These are phyloP conservation scores for Porites cylindrica DNA, from an alignment of 92 coral and sea anemone species.

Conservation along the genomic window DNA sequence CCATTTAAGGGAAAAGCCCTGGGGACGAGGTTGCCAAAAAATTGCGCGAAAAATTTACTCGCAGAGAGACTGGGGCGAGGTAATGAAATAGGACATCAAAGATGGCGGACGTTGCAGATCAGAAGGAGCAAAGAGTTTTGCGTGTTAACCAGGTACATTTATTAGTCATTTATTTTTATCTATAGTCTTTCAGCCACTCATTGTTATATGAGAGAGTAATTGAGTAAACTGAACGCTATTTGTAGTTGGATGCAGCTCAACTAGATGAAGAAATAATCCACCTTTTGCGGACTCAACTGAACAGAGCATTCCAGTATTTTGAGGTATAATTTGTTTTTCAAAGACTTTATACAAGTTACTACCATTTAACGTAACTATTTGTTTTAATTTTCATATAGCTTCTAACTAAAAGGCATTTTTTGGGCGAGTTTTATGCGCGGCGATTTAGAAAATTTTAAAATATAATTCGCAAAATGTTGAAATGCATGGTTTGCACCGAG, in stretches of 20 bases:
- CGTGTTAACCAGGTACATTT: constrained; percentile 90
- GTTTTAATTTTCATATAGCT: too few relatives aligned
- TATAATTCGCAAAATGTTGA: too few relatives aligned
- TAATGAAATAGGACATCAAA: not conserved
- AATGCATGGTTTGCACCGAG: too few relatives aligned
- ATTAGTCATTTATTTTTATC: too few relatives aligned
- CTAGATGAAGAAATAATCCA: constrained; percentile 74
- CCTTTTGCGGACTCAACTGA: constrained; percentile 70
- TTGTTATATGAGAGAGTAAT: too few relatives aligned
- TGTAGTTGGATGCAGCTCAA: constrained; percentile 87
- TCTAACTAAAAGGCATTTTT: too few relatives aligned
- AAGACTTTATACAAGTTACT: not conserved
- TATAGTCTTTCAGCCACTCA: too few relatives aligned
- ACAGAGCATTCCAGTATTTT: constrained; percentile 84
- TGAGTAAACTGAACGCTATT: not conserved
- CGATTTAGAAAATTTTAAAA: too few relatives aligned
- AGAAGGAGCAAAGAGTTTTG: constrained; percentile 78
- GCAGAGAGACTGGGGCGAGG: constrained; percentile 2
- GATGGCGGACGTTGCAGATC: constrained; percentile 63
- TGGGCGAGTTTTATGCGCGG: too few relatives aligned
- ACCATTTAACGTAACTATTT: not conserved
- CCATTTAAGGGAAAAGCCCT: too few relatives aligned
- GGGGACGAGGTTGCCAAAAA: too few relatives aligned
- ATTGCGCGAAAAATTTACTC: not conserved
- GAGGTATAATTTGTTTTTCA: constrained; percentile 53